These are phyloP conservation scores for Pollenia griseotomentosa DNA, from an alignment of 2,888 invertebrate species.

Conservation along the genomic window DNA sequence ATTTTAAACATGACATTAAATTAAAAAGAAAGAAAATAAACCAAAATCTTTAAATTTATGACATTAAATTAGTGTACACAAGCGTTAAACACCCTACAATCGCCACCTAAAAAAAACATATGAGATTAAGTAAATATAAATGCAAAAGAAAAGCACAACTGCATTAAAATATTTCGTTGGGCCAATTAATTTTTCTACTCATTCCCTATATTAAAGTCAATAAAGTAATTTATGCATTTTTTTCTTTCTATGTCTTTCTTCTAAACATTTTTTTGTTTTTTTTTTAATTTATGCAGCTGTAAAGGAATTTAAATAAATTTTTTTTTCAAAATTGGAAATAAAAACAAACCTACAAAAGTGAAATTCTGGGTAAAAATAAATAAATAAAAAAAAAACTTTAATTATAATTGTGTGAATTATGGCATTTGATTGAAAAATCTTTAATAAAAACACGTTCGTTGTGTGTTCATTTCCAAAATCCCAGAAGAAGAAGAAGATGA, in stretches of 20 bases:
- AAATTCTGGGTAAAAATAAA: constrained; percentile 40
- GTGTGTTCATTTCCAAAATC: neutral
- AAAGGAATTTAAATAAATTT: neutral
- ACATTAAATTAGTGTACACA: constrained; percentile 40
- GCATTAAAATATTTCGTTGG: constrained; percentile 15
- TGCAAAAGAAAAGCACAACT: constrained; percentile 16
- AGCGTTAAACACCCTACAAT: constrained; percentile 60
- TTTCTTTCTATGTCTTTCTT: neutral
- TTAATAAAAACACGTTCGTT: constrained; percentile 19
- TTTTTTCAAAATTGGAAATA: constrained; percentile 1
- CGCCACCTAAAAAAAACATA: neutral
- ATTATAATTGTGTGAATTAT: constrained; percentile 72
- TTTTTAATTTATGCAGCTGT: constrained; percentile 45
- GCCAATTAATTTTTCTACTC: neutral
- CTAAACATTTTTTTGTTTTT: constrained; percentile 3
- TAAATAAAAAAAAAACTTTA: constrained; percentile 33
- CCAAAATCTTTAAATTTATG: constrained; percentile 58
- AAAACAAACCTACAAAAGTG: constrained; percentile 49
- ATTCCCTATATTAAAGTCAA: neutral
- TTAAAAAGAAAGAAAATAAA: constrained; percentile 33
- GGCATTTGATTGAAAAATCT: constrained; percentile 46
- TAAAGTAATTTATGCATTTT: constrained; percentile 58
- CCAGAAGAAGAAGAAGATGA: neutral
- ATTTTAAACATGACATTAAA: constrained; percentile 44
- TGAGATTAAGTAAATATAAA: neutral